Conservation (phyloP, 1,140 invertebrate genomes). For the Aleiodes sp. region DNA sequence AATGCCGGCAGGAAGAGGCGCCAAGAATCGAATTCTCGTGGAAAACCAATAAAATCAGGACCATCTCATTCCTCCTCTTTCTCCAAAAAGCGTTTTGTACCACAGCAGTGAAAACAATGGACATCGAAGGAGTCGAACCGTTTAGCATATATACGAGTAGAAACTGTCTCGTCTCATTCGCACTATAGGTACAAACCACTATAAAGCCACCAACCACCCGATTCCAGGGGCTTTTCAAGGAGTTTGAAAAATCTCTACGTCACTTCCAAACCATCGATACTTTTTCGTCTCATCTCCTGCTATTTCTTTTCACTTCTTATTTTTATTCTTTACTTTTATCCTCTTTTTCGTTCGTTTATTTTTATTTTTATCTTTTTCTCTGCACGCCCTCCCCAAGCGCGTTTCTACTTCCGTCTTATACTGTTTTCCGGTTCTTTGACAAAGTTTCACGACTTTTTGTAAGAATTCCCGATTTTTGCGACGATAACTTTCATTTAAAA, state of each 20-base stretch:
- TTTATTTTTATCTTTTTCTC: constrained; percentile 24
- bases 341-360: constrained; percentile 10
- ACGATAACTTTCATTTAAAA: constrained; percentile 22
- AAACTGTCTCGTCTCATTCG: constrained; percentile 46
- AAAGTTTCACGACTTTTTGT: constrained; percentile 11
- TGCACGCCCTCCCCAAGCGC: not conserved
- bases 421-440: constrained; percentile 29
- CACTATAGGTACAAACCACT: not conserved
- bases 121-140: constrained; percentile 40
- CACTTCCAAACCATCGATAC: constrained; percentile 39
- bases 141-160: constrained; percentile 57
- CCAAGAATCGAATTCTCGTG: constrained; percentile 30
- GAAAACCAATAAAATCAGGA: constrained; percentile 51
- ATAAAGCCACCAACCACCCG: not conserved
- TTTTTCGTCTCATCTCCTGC: constrained; percentile 16
- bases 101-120: constrained; percentile 46
- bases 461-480: constrained; percentile 18
- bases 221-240: not conserved
- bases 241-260: constrained; percentile 42
- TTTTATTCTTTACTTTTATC: constrained; percentile 7
- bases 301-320: constrained; percentile 17
- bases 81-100: constrained; percentile 37
- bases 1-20: constrained; percentile 5
- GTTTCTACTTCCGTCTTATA: constrained; percentile 24
- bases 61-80: not conserved